Evolutionary conservation across 2,797 vertebrate species (phyloP), one percentile per base, ranked within the genome.

Genomic region (Lutjanus campechanus): DNA sequence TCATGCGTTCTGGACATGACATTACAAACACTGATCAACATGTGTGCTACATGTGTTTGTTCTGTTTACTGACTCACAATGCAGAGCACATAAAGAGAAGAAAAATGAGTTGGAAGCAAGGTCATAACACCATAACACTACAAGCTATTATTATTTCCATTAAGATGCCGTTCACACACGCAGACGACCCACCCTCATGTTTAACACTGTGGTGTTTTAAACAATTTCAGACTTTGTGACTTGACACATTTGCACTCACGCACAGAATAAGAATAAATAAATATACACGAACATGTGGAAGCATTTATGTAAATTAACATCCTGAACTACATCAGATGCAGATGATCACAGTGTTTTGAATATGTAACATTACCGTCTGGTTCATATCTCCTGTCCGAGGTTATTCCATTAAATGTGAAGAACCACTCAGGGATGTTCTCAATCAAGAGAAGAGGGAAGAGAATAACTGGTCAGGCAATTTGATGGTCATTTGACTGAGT

Each of bases 61-160:
- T 69, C 8, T 17, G 25, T 71, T 67, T 70, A 49, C 46, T 49
- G 58, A 60, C 2, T 62, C 46, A 20, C 25, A 53, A 22, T 11
- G 7, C 9, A 44, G 8, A 2, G 40, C 29, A 17, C 4, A 44
- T 12, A 15, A 43, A 58, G 8, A 8, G 8, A 8, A 54, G 11
- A n/a, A 15, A 47, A 15, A 47, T 17, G 3, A 1, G 0, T 41
- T 55, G 20, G 29, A n/a, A 50, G 58, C 1, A n/a, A 40, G 5
- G 16, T 25, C 11, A 25, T 25, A 8, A 8, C 9, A 6, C 19
- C 3, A 15, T 29, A 20, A 20, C 11, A 19, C 16, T 10, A 55
- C 8, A 9, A 36, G 44, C 29, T 22, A 1, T 63, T 58, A 3
- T 20, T 70, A 44, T 44, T 71, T 49, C 13, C 16, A 16, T 6